Percentiles rank a stretch among this genome's conserved stretches.
These are phyloP conservation scores for Alces alces DNA, from an alignment of 2,113 vertebrate species.

Conservation along the genomic window DNA sequence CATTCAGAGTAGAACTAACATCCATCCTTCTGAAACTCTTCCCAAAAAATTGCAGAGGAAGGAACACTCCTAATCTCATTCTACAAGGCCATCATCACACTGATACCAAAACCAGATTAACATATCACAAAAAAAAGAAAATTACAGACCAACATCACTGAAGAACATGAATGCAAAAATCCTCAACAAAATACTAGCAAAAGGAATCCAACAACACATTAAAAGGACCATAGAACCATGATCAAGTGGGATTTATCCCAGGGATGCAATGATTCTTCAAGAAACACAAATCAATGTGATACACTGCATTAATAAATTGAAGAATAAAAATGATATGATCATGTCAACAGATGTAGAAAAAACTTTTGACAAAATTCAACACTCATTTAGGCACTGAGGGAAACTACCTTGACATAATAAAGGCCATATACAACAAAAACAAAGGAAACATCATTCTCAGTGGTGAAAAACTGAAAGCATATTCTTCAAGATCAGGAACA, in stretches of 20 bases:
- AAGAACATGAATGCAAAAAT: background rate
- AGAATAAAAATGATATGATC: background rate
- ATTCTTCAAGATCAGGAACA: background rate
- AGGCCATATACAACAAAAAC: background rate
- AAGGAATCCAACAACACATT: background rate
- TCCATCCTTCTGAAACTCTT: background rate
- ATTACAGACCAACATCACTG: background rate
- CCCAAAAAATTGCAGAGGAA: background rate
- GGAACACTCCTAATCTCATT: background rate
- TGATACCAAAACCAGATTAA: background rate
- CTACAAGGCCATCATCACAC: background rate
- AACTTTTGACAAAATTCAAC: background rate
- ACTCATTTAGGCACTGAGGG: background rate
- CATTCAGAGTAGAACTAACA: background rate
- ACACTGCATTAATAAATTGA: background rate
- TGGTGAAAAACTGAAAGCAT: background rate
- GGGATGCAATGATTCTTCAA: background rate
- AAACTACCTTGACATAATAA: background rate
- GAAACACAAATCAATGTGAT: background rate
- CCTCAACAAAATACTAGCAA: background rate
- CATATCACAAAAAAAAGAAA: background rate
- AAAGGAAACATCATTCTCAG: background rate
- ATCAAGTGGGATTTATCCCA: background rate
- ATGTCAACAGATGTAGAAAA: background rate
- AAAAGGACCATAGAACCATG: background rate